phyloP scores from a whole-genome alignment of 2,113 vertebrate genomes.

The Eidolon helvum region DNA sequence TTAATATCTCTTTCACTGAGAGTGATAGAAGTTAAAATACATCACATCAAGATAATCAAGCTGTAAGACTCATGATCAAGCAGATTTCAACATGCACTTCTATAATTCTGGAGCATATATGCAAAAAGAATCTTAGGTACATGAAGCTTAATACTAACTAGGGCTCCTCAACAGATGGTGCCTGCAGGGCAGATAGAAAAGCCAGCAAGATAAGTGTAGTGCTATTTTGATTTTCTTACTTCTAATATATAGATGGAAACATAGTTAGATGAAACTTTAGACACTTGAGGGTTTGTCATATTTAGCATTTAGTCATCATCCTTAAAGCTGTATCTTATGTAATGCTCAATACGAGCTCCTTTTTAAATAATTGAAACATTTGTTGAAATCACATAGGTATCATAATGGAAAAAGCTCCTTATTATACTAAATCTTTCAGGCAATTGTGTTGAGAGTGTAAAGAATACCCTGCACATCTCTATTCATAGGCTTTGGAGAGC shows the following conservation, averaged over 20 bases:
- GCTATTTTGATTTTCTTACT: background rate
- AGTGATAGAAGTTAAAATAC: background rate
- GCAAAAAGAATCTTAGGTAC: background rate
- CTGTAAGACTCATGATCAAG: background rate
- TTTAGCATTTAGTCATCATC: background rate
- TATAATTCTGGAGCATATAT: background rate
- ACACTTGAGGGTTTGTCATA: background rate
- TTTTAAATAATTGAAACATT: background rate
- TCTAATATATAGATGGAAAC: background rate
- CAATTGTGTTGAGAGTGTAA: background rate
- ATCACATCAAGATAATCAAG: background rate
- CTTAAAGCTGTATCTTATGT: background rate
- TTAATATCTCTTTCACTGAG: background rate
- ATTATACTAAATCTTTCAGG: background rate
- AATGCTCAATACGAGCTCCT: background rate
- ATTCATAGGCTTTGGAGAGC: background rate
- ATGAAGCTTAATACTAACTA: background rate
- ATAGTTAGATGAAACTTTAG: background rate
- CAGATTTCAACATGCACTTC: background rate
- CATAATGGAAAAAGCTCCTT: background rate
- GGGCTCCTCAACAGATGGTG: background rate
- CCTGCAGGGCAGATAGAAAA: background rate
- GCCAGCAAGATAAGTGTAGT: accelerated
- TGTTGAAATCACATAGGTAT: background rate
- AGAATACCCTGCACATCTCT: background rate